Base-by-base conservation (phyloP, 2,113 vertebrate genomes). In the Prinia subflava region DNA sequence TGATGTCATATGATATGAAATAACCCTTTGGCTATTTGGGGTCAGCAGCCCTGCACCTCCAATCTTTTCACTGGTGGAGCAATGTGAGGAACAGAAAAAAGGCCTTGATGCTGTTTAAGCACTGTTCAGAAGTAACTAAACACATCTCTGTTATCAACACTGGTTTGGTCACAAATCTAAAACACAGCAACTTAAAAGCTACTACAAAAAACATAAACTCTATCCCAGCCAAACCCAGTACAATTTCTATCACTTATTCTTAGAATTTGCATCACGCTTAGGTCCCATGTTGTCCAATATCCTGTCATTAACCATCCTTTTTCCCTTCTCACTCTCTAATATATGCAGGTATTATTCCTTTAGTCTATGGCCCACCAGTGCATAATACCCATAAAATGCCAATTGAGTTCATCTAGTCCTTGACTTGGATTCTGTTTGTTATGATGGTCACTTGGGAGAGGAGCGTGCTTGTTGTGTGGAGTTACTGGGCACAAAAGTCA, bases 1-100 rank as follows among this genome's bases (percentile, higher is more conserved):
- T 31, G 42, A 39, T 1, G 4, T 56, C 0, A 0, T 17, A 9
- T 12, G 35, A 33, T 42, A 11, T 17, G 70, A 33, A 68, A 27
- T 55, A 31, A 55, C 39, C 31, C 49, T 76, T 63, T 13, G 37
- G 27, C 52, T 59, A 28, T 39, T 33, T 73, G 39, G 11, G 12
- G 22, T 87, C 33, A n/a, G 55, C 55, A 74, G 55, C 82, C 35
- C 30, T 56, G 41, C 46, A 52, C 27, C 27, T 74, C 27, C 55
- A 52, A 0, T 62, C 23, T 90, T 78, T 57, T 91, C 33, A 56
- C 35, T 74, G 27, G 35, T 37, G 15, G 8, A 59, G 9, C 50
- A 56, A 33, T 74, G 37, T 74, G 33, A 41, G 50, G 63, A 92
- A 33, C 22, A 83, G 42, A 50, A 59, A 90, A 76, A 80, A 44